Evolutionary conservation across 2,888 invertebrate species (phyloP).

Genomic region (Andrena dorsata): DNA sequence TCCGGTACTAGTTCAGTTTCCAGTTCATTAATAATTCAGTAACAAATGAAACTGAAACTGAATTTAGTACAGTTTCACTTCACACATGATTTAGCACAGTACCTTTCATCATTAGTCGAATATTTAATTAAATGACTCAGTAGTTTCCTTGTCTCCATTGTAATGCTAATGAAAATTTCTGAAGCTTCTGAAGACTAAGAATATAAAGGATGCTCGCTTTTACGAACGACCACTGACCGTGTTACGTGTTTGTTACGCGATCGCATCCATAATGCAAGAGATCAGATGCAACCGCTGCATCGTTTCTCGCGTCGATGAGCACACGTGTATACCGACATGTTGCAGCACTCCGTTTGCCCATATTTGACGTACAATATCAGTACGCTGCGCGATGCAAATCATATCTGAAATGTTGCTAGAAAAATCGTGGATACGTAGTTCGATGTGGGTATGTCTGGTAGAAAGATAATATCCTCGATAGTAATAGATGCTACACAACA

Average conservation of each 20-base stretch:
- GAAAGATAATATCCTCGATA: too few species aligned
- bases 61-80: too few species aligned
- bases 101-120: too few species aligned
- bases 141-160: not conserved
- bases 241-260: conserved; percentile 30
- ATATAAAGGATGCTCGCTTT: not conserved
- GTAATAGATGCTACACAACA: too few species aligned
- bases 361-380: not conserved
- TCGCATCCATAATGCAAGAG: conserved; percentile 49
- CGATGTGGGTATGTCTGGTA: too few species aligned
- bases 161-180: not conserved
- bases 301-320: conserved; percentile 35
- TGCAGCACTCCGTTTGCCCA: not conserved
- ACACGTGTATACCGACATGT: not conserved
- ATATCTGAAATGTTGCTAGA: not conserved
- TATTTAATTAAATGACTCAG: too few species aligned
- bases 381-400: not conserved
- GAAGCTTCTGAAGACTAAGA: not conserved
- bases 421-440: not conserved
- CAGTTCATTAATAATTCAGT: too few species aligned
- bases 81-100: too few species aligned
- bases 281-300: conserved; percentile 36
- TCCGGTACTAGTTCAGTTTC: too few species aligned
- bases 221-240: conserved; percentile 7
- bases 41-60: too few species aligned